Conservation (phyloP, 2,888 invertebrate genomes). For the Priocnemis perturbator region DNA sequence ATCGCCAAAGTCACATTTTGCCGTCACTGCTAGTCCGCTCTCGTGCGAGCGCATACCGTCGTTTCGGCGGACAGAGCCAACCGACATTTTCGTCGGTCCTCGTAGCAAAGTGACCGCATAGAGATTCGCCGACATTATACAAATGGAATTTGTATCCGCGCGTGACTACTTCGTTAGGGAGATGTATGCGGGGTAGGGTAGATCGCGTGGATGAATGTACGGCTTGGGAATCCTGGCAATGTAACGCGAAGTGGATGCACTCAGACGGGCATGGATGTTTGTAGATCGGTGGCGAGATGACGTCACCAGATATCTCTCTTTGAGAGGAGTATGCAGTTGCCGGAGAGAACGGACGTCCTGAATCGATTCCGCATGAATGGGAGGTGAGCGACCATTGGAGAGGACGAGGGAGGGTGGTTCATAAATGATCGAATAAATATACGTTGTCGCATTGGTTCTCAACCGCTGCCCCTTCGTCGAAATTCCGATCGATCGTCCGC, state of each 20-base stretch:
- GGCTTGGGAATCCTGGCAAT: conserved; percentile 11
- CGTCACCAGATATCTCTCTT: conserved; percentile 32
- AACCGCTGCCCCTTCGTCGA: background rate
- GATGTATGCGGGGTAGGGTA: conserved; percentile 6
- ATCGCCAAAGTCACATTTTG: too few relatives aligned
- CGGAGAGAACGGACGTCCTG: conserved; percentile 33
- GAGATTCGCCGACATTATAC: background rate
- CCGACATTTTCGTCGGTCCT: too few relatives aligned
- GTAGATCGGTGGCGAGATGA: conserved; percentile 30
- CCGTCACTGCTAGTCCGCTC: too few relatives aligned
- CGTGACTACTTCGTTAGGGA: conserved; percentile 10
- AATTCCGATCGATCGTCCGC: background rate
- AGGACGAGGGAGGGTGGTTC: background rate
- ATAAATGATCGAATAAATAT: conserved; percentile 4
- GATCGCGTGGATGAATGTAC: conserved; percentile 9
- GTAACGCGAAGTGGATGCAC: conserved; percentile 12
- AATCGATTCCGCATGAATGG: conserved; percentile 27
- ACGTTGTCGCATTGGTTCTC: background rate
- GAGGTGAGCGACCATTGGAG: conserved; percentile 15
- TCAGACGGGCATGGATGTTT: conserved; percentile 32
- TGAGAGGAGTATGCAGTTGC: conserved; percentile 19
- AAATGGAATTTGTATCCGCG: conserved; percentile 7
- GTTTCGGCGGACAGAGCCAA: too few relatives aligned
- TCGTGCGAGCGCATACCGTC: too few relatives aligned
- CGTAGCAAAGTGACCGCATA: background rate